Percentiles rank a stretch among this genome's conserved stretches.
phyloP scores from a whole-genome alignment of 2,888 invertebrate species.

The Eulithis prunata region DNA sequence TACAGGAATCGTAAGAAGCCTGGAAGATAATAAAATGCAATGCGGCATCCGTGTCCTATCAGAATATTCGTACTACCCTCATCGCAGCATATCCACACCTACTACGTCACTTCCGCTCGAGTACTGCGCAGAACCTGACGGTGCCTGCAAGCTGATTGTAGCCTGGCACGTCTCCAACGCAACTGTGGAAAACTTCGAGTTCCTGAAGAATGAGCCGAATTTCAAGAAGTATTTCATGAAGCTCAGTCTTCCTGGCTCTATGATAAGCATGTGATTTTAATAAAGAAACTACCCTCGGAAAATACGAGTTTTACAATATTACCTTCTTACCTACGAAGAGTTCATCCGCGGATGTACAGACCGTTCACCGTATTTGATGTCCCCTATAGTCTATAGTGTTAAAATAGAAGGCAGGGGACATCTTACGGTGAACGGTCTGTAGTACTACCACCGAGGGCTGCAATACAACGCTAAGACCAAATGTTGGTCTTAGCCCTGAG shows the following conservation, averaged over 20 bases:
- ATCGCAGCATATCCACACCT: constrained; percentile 43
- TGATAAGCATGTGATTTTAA: constrained; percentile 22
- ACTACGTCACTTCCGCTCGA: constrained; percentile 58
- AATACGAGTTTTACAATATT: no score
- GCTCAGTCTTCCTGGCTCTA: not conserved
- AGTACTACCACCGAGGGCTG: no score
- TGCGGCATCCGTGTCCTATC: constrained; percentile 68
- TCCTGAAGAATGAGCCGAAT: constrained; percentile 62
- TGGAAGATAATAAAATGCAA: constrained; percentile 59
- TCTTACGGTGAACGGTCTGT: no score
- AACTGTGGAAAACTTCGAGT: constrained; percentile 73
- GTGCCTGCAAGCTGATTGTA: constrained; percentile 67
- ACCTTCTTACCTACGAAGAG: no score
- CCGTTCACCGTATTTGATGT: no score
- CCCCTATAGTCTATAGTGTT: no score
- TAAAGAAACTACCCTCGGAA: not conserved
- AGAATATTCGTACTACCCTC: constrained; percentile 72
- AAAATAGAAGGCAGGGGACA: no score
- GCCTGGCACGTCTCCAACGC: constrained; percentile 75
- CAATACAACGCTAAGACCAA: no score
- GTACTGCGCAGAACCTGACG: constrained; percentile 67
- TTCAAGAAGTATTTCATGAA: constrained; percentile 70
- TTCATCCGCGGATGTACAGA: no score
- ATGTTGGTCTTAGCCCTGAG: no score
- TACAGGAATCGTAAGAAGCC: constrained; percentile 61